Conservation (phyloP, 2,797 vertebrate genomes). For the Neosilurus mollespiculum region DNA sequence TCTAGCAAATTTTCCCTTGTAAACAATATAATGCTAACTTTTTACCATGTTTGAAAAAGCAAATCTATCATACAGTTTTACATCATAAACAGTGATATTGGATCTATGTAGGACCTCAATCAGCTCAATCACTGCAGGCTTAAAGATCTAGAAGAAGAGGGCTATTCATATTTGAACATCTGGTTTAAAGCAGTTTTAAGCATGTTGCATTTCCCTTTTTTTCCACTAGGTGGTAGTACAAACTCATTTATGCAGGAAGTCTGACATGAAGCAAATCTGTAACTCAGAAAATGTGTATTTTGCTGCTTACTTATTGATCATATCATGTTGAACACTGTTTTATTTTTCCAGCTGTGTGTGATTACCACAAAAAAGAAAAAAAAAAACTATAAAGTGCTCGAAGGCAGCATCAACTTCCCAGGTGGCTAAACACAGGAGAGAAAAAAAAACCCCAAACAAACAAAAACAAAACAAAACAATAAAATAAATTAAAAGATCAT, state of each 20-base stretch:
- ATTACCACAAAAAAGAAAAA: too few species aligned
- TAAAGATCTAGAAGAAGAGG: not conserved
- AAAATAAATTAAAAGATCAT: not conserved
- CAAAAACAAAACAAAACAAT: too few species aligned
- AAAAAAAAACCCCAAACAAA: not conserved
- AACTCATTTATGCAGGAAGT: not conserved
- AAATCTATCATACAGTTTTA: not conserved
- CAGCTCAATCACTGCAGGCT: too few species aligned
- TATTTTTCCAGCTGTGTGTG: not conserved
- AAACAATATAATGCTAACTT: too few species aligned
- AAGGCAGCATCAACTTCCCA: not conserved
- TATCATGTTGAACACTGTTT: not conserved
- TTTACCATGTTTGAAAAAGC: not conserved
- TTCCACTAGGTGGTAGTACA: slow-evolving; percentile 25
- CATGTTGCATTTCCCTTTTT: not conserved
- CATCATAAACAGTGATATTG: not conserved
- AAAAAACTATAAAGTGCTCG: not conserved
- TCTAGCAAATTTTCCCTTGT: too few species aligned
- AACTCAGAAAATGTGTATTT: not conserved
- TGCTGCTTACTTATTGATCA: not conserved
- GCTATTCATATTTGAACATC: not conserved
- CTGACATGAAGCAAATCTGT: not conserved
- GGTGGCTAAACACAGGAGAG: not conserved
- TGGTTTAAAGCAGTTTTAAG: too few species aligned
- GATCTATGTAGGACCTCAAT: not conserved